Evolutionary conservation across 37 sponge, comb jelly and placozoan species (phyloP).

Genomic region (Ephydatia muelleri): DNA sequence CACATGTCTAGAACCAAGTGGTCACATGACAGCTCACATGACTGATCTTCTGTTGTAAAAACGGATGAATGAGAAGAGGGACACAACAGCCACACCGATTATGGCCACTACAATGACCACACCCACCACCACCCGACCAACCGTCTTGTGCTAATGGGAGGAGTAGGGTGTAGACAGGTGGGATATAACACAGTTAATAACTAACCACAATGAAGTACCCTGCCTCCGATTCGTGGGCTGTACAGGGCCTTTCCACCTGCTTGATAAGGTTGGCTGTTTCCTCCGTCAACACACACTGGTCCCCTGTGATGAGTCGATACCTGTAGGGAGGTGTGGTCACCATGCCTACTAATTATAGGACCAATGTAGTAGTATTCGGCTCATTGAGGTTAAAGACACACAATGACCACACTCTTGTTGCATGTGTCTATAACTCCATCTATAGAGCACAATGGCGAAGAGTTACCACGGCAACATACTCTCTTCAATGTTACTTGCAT

Average conservation of each 20-base stretch:
- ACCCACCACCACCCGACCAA: neutral
- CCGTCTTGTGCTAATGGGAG: neutral
- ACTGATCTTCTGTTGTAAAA: too few relatives aligned
- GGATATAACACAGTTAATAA: neutral
- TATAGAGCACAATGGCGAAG: too few relatives aligned
- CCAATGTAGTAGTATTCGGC: neutral
- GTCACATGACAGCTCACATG: too few relatives aligned
- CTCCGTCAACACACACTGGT: constrained; percentile 17
- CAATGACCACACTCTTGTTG: too few relatives aligned
- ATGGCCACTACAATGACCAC: neutral
- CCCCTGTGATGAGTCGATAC: constrained; percentile 52
- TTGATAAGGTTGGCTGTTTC: constrained; percentile 17
- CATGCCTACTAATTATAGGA: neutral
- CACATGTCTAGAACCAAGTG: too few relatives aligned
- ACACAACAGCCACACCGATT: neutral
- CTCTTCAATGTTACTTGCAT: too few relatives aligned
- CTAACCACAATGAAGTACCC: constrained; percentile 7
- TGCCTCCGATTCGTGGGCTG: constrained; percentile 31
- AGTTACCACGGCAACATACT: too few relatives aligned
- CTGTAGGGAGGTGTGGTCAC: neutral
- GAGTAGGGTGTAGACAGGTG: neutral
- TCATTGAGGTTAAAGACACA: neutral
- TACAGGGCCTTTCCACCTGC: neutral
- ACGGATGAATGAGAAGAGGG: neutral
- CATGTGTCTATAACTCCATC: too few relatives aligned